Evolutionary conservation across 2,888 invertebrate species (phyloP), one percentile per base, ranked within the genome.

Genomic region (Acanthosepion esculentum): DNA sequence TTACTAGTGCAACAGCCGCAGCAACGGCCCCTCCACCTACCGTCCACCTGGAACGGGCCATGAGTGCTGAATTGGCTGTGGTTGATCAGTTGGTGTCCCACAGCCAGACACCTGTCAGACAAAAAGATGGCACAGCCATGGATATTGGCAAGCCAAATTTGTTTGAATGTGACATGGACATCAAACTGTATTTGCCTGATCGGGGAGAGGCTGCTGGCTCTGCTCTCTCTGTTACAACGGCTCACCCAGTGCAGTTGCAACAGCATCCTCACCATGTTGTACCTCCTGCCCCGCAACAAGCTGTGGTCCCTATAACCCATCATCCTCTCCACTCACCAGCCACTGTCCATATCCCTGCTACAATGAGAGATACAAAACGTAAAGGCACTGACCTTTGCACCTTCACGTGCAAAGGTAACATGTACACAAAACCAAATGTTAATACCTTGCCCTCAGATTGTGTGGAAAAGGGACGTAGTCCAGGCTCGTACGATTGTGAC

Each of bases 121-220:
- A 93, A 29, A 93, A 93, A 50, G 93, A 93, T 50, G 93, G 93
- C 1, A 50, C 93, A 29, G 50, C 93, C 53, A 53, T 93, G 48
- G 93, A 93, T 48, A 93, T 93, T n/a, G 53, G 48, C 48, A 93
- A 93, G 53, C 93, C 93, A 8, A 93, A 93, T 29, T 53, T 93
- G 93, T 93, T 93, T 93, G 93, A 93, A 93, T 93, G 93, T 50
- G 93, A 93, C 93, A 93, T 93, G 93, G 93, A 93, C n/a, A 93
- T 93, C 26, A 93, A 93, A 93, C 93, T 93, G 48, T 93, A 93
- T 29, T 53, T 93, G 18, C 93, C 93, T 53, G 93, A 93, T 53
- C 48, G 93, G 53, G 93, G 53, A 53, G 78, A 78, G 78, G n/a
- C 78, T 33, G 78, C 78, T 78, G 78, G 78, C 78, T 78, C 78